These are phyloP conservation scores for Ylistrum balloti DNA, from an alignment of 1,140 invertebrate species.

Conservation along the genomic window DNA sequence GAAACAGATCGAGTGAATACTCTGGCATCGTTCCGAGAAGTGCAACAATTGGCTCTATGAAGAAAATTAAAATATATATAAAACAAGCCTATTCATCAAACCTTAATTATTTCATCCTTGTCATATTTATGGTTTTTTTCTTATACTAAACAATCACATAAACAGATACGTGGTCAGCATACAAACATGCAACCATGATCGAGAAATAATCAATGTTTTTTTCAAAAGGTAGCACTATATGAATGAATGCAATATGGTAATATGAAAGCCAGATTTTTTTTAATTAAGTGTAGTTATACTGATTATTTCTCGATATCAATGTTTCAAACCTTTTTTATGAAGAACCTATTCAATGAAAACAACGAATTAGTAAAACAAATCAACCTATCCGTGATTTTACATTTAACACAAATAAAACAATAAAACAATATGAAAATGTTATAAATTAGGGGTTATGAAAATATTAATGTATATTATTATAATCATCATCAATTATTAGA, in stretches of 20 bases:
- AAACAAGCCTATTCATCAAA: constrained; percentile 6
- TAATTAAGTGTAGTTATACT: not conserved
- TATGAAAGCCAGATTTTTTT: too few species aligned
- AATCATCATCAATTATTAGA: not conserved
- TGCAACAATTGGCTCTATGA: constrained; percentile 38
- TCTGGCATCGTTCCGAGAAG: constrained; percentile 20
- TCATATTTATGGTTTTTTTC: not conserved
- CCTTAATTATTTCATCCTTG: not conserved
- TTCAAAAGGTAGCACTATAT: too few species aligned
- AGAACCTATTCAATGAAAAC: constrained; percentile 32
- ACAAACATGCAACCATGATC: not conserved
- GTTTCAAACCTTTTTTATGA: not conserved
- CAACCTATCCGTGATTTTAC: not conserved
- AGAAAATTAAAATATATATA: constrained; percentile 1
- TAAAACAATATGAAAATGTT: not conserved
- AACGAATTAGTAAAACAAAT: not conserved
- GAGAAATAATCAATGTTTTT: not conserved
- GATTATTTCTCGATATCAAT: constrained; percentile 12
- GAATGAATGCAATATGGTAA: too few species aligned
- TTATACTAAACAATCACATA: not conserved
- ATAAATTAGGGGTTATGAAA: constrained; percentile 8
- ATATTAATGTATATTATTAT: not conserved
- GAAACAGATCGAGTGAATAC: constrained; percentile 16
- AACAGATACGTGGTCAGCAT: not conserved
- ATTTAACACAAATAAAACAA: not conserved